A percentile compares a stretch with the other conserved stretches of the same genome.
These are phyloP conservation scores for Gracilinanus agilis DNA, from an alignment of 2,113 vertebrate genomes.

Conservation along the genomic window DNA sequence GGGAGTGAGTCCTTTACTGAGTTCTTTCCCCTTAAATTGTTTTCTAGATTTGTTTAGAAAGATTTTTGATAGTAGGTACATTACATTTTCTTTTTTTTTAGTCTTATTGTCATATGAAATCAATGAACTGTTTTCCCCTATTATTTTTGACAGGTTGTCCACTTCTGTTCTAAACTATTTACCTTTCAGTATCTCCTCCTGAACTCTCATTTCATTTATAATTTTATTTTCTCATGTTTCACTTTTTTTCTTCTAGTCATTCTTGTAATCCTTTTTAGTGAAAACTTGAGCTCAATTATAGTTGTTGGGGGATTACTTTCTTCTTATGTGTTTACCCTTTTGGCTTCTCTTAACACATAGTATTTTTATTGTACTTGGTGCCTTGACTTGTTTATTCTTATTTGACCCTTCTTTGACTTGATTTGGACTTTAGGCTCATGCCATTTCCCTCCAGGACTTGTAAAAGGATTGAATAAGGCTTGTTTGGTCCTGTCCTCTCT, in stretches of 20 bases:
- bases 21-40: no score
- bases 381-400: not conserved
- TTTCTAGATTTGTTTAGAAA: no score
- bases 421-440: not conserved
- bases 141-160: no score
- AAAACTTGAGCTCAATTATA: not conserved
- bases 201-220: not conserved
- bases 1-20: no score
- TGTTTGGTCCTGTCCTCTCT: not conserved
- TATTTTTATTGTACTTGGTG: not conserved
- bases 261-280: not conserved
- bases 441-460: not conserved
- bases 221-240: not conserved
- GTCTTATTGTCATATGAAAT: no score
- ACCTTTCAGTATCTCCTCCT: no score
- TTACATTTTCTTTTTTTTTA: no score
- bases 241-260: not conserved
- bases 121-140: no score
- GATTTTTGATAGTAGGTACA: no score
- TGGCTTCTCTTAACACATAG: not conserved
- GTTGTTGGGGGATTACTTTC: not conserved
- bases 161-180: no score
- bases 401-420: not conserved
- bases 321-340: not conserved
- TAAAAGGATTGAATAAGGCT: not conserved